Evolutionary conservation across 2,113 vertebrate genomes (phyloP).

Genomic region (Steatornis caripensis): DNA sequence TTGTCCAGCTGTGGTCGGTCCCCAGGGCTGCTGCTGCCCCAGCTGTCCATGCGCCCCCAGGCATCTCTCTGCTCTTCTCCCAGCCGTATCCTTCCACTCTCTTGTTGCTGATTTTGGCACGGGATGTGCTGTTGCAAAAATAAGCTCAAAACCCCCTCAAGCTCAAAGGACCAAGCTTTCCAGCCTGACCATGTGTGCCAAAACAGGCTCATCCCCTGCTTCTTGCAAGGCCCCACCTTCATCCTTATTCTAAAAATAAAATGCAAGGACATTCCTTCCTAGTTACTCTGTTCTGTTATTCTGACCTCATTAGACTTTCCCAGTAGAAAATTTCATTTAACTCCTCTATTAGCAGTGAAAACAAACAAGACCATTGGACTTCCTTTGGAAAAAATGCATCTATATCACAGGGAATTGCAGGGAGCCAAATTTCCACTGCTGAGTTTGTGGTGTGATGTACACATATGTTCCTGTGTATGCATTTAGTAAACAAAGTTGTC

Average conservation of each 20-base stretch:
- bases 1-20: not conserved
- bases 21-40: not conserved
- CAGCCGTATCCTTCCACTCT: not conserved
- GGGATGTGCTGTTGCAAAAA: not conserved
- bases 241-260: slow-evolving; percentile 56
- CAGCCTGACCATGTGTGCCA: not conserved
- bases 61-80: not conserved
- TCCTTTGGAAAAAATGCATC: slow-evolving; percentile 50
- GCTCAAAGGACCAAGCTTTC: not conserved
- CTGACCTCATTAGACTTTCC: slow-evolving; percentile 53
- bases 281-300: slow-evolving; percentile 26
- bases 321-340: slow-evolving; percentile 39
- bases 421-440: slow-evolving; percentile 23
- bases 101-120: not conserved
- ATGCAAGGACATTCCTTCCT: slow-evolving; percentile 34
- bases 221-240: slow-evolving; percentile 43
- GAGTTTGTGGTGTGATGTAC: not conserved
- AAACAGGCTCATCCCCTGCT: slow-evolving; percentile 4
- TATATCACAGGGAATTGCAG: not conserved
- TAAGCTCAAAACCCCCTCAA: not conserved
- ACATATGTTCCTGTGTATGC: not conserved
- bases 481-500: slow-evolving; percentile 31
- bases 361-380: slow-evolving; percentile 23
- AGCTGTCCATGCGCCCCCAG: not conserved
- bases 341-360: not conserved